Evolutionary conservation across 2,888 invertebrate genomes (phyloP), one percentile per base, ranked within the genome.

Genomic region (Flabesymbios commensalis): DNA sequence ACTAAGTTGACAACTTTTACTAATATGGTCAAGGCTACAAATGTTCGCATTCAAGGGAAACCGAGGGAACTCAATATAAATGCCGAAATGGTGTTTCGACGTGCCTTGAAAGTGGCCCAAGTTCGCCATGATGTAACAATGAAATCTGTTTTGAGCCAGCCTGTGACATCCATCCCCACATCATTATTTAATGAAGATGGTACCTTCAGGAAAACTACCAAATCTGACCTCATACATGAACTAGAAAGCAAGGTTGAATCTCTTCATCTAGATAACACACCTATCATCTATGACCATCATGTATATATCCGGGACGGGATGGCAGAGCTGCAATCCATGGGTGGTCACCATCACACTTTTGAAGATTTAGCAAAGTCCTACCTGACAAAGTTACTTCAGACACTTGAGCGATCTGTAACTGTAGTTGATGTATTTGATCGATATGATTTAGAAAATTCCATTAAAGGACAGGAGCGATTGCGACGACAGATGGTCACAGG

Each of bases 301-400:
- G 17, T 45, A 45, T 45, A 45, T 22, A 45, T 45, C 45, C 45
- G 45, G 19, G 45, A 45, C 19, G 45, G 14, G 19, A 45, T 45
- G 45, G 45, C 45, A 17, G 45, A 17, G 19, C 45, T 45, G 45
- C 45, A 45, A n/a, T 10, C 10, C 39, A 36, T 36, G 39, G 39
- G 39, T 36, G 10, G 39, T 10, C n/a, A 36, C n/a, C 39, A 36
- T 36, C 10, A 36, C 10, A 36, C 39, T 10, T 36, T 36, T n/a
- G n/a, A 36, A 14, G 39, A 36, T n/a, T 36, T 36, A n/a, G 39
- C 10, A 36, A n/a, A 36, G n/a, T 36, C 39, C 10, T 36, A 36
- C n/a, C 39, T 36, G 39, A 36, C 10, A n/a, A n/a, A n/a, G 10
- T n/a, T 36, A 10, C 10, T 36, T n/a, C 10, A 36, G 10, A 14